Evolutionary conservation across 2,888 invertebrate genomes (phyloP).

Genomic region (Hyposoter didymator): DNA sequence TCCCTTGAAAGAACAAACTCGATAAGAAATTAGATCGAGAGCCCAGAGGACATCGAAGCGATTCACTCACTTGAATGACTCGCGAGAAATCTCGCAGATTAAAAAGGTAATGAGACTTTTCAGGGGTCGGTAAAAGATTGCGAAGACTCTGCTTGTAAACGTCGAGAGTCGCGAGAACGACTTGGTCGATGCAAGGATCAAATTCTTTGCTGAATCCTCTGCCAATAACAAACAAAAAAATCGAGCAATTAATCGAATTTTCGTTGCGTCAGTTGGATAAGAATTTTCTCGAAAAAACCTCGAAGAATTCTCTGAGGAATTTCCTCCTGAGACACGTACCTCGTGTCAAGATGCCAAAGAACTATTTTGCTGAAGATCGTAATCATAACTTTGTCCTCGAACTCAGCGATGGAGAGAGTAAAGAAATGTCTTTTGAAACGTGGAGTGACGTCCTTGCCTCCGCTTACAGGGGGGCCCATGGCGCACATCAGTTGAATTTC

Average conservation of each 20-base stretch:
- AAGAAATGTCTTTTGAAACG: constrained; percentile 95
- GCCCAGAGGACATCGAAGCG: too few species aligned
- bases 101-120: constrained; percentile 97
- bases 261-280: background rate
- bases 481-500: constrained; percentile 93
- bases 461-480: constrained; percentile 92
- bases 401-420: constrained; percentile 94
- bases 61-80: constrained; percentile 90
- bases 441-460: constrained; percentile 93
- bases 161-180: constrained; percentile 94
- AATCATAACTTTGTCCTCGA: constrained; percentile 92
- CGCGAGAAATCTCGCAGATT: constrained; percentile 97
- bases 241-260: background rate
- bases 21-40: too few species aligned
- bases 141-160: constrained; percentile 93
- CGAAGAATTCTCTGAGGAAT: background rate
- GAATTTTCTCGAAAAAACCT: background rate
- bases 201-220: constrained; percentile 96
- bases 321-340: constrained; percentile 84
- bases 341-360: constrained; percentile 97
- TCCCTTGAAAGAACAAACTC: constrained; percentile 86
- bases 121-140: constrained; percentile 95
- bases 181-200: constrained; percentile 95
- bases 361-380: constrained; percentile 96
- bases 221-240: constrained; percentile 43